These are phyloP conservation scores for Drosophila ananassae DNA, from an alignment of 1,140 invertebrate species.

Conservation along the genomic window DNA sequence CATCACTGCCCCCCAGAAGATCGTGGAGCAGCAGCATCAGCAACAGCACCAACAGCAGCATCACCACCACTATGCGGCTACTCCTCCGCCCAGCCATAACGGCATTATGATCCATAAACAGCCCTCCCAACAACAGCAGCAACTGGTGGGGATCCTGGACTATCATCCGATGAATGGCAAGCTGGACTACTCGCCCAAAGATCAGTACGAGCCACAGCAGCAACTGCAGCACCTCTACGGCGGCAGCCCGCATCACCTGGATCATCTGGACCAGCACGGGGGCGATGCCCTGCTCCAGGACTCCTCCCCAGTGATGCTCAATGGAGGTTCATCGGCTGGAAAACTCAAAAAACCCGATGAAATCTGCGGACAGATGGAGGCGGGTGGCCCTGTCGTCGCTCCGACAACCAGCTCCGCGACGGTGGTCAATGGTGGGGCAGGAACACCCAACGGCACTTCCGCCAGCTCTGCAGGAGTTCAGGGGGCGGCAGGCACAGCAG, in stretches of 20 bases:
- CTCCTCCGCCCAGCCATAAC: conserved; percentile 67
- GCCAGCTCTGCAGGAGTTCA: conserved; percentile 16
- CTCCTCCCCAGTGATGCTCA: conserved; percentile 44
- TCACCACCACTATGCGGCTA: conserved; percentile 66
- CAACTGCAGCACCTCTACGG: conserved; percentile 69
- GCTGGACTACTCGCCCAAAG: conserved; percentile 78
- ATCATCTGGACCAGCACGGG: conserved; percentile 43
- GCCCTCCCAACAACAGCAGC: conserved; percentile 61
- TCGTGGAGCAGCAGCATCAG: conserved; percentile 64
- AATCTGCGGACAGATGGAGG: conserved; percentile 61
- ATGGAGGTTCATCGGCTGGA: conserved; percentile 38
- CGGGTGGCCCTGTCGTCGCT: conserved; percentile 11
- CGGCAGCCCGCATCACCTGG: conserved; percentile 67
- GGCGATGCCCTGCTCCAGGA: conserved; percentile 60
- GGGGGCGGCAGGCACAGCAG: conserved; percentile 24
- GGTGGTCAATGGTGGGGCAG: conserved; percentile 26
- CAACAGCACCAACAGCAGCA: conserved; percentile 53
- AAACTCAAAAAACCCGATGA: conserved; percentile 76
- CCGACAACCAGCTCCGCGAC: conserved; percentile 16
- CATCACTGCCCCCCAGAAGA: conserved; percentile 66
- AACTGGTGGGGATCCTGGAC: conserved; percentile 70
- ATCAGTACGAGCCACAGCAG: conserved; percentile 71
- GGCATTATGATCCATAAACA: conserved; percentile 72
- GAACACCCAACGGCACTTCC: conserved; percentile 44
- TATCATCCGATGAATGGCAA: conserved; percentile 76